Evolutionary conservation across 1,140 invertebrate species (phyloP), one percentile per base, ranked within the genome.

Genomic region (Drosophila watanabei): DNA sequence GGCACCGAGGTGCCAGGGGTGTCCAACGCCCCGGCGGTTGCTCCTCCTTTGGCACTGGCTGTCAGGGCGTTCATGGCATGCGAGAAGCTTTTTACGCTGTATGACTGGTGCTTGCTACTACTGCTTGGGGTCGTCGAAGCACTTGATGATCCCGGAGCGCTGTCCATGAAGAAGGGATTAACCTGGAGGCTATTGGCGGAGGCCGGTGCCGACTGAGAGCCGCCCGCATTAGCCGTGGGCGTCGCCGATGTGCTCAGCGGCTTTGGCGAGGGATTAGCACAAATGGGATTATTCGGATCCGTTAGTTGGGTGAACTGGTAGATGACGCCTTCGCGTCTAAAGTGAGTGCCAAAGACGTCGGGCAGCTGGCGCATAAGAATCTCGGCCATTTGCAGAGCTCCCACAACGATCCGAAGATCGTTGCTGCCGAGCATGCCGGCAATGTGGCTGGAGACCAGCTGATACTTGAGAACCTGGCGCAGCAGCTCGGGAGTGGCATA

Each of bases 341-440:
- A 99, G 94, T 98, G 98, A 45, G 98, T 96, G 48, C 96, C 97
- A 95, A 99, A 99, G 33, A 99, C 96, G 80, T 99, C 97, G 5
- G 98, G 98, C 69, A 99, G 93, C 87, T 99, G 98, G 92, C 98
- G 97, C 98, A 99, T 99, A 18, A 99, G 93, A 79, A 99, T 98
- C 93, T 98, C 97, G 18, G 98, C 97, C 95, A 99, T 97, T 94
- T 99, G 98, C 45, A 99, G 94, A n/a, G 98, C 98, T 60, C 98
- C 98, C 52, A 99, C 98, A 28, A 99, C 98, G 83, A 99, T 99
- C 87, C 98, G 96, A 49, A 99, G 94, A 94, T 99, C 98, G 85
- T 96, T 97, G 1, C 98, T 99, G 0, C 98, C 98, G 95, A 99
- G 95, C 98, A 99, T 99, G 45, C 98, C 98, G 39, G 98, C 98